phyloP scores from a whole-genome alignment of 2,113 vertebrate genomes.

The Dipodomys merriami region DNA sequence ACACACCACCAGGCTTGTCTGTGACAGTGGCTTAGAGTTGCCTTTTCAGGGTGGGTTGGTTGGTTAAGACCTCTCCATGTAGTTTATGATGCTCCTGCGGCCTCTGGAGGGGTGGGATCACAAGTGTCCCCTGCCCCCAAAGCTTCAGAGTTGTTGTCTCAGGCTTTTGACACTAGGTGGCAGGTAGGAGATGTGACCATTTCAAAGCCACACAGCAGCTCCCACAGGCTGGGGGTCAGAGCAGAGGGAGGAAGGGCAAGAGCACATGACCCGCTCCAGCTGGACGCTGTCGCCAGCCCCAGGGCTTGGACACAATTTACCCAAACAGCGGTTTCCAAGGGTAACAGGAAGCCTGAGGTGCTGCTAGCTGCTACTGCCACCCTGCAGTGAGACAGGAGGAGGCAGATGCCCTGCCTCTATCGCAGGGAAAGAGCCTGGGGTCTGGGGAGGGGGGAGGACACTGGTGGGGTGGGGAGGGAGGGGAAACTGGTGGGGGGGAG shows the following conservation, averaged over 20 bases:
- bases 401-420: neutral
- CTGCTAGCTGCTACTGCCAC: neutral
- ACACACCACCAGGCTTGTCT: neutral
- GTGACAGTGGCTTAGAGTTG: neutral
- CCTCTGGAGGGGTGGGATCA: neutral
- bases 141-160: neutral
- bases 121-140: neutral
- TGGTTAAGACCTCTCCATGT: neutral
- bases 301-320: constrained; percentile 9
- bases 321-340: constrained; percentile 51
- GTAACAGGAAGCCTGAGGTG: neutral
- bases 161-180: neutral
- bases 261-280: neutral
- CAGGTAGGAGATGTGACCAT: neutral
- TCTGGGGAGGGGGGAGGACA: neutral
- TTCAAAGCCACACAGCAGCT: neutral
- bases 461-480: no score
- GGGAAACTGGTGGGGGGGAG: no score
- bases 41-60: neutral
- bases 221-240: neutral
- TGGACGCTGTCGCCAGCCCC: neutral
- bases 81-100: neutral
- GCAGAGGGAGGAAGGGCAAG: neutral
- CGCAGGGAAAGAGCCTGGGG: neutral
- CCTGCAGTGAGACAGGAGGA: neutral